A percentile compares a stretch with the other conserved stretches of the same genome.
These are phyloP conservation scores for Porites lobata DNA, from an alignment of 92 coral and sea anemone genomes.

Conservation along the genomic window DNA sequence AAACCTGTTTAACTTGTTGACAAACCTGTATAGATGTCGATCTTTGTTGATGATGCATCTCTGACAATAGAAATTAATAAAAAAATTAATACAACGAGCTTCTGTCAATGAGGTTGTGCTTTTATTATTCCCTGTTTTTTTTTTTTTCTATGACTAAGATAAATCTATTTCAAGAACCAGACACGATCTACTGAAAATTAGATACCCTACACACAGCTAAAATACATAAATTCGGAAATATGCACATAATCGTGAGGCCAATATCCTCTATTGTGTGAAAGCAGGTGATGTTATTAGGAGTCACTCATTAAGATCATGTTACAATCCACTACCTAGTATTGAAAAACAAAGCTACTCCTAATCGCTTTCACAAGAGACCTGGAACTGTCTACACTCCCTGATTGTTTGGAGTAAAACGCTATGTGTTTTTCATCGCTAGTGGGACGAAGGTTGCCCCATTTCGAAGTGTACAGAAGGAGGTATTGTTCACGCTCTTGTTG, in stretches of 20 bases:
- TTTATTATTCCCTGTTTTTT: too few species aligned
- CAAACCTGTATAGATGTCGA: conserved; percentile 98
- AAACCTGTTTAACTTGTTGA: conserved; percentile 13
- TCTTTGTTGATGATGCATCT: conserved; percentile 93
- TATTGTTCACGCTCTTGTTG: not conserved
- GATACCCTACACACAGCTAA: not conserved
- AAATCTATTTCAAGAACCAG: too few species aligned
- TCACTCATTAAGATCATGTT: not conserved
- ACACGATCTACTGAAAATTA: too few species aligned
- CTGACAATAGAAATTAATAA: conserved; percentile 58
- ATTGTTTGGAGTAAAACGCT: not conserved
- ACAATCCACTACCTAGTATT: not conserved
- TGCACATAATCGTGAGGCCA: not conserved
- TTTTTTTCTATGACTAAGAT: too few species aligned
- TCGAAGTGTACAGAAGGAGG: not conserved
- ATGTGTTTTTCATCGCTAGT: not conserved
- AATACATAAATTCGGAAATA: not conserved
- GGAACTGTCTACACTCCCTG: not conserved
- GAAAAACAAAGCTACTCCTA: not conserved
- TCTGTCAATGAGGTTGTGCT: not conserved
- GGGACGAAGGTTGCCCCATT: not conserved
- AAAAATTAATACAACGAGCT: conserved; percentile 6
- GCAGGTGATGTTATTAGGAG: not conserved
- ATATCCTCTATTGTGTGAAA: not conserved
- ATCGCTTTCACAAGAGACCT: not conserved